A percentile compares a stretch with the other conserved stretches of the same genome.
Conservation (phyloP, 2,113 vertebrate genomes). For the Nannobrachium achirus region DNA sequence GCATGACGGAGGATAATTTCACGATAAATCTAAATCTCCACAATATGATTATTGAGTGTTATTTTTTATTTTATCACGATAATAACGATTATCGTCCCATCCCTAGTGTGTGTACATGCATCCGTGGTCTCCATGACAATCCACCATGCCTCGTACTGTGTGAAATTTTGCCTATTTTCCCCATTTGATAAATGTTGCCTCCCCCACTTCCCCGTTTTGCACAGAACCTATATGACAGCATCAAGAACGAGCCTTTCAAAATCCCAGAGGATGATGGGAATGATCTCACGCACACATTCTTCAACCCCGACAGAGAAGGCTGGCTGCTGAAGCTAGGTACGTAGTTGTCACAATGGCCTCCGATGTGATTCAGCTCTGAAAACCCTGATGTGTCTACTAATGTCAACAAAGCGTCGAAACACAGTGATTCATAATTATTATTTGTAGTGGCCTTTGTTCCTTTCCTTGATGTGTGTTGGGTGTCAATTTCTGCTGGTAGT, state of each 20-base stretch:
- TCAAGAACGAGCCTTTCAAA: constrained; percentile 99
- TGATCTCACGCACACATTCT: constrained; percentile 97
- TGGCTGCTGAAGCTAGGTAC: constrained; percentile 97
- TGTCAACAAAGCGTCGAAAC: neutral
- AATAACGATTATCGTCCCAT: too few relatives aligned
- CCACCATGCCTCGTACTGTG: constrained; percentile 8
- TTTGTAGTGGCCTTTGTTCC: neutral
- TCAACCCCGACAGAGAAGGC: constrained; percentile 98
- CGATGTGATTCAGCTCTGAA: neutral
- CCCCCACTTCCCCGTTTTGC: constrained; percentile 21
- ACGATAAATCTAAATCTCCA: too few relatives aligned
- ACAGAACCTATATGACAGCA: constrained; percentile 98
- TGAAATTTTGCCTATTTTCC: neutral
- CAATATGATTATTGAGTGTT: too few relatives aligned
- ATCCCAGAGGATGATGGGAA: constrained; percentile 99
- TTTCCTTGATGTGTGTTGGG: neutral
- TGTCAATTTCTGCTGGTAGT: neutral
- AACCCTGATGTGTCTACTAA: constrained; percentile 10
- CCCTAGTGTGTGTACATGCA: too few relatives aligned
- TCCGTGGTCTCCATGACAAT: constrained; percentile 2
- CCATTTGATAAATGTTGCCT: constrained; percentile 25
- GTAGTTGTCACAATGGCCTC: neutral
- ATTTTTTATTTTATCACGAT: too few relatives aligned
- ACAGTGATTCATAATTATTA: neutral
- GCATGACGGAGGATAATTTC: too few relatives aligned